phyloP scores from a whole-genome alignment of 2,797 vertebrate genomes.

The Prionace glauca region DNA sequence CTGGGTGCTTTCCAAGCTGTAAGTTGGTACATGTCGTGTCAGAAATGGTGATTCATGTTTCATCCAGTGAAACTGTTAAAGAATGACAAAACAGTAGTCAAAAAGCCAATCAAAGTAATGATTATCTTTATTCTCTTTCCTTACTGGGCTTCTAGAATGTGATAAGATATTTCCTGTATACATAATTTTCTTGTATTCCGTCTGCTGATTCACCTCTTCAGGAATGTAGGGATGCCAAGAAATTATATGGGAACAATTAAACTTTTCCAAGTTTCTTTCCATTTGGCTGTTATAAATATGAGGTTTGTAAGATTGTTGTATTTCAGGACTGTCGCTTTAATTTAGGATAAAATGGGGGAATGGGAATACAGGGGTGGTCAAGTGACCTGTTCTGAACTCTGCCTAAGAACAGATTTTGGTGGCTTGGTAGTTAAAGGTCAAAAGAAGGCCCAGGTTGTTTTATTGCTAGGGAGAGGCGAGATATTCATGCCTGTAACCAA shows the following conservation, averaged over 20 bases:
- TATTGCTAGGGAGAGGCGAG: no score
- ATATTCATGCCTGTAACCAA: no score
- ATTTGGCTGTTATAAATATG: background rate
- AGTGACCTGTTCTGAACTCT: no score
- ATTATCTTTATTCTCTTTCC: background rate
- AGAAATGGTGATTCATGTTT: background rate
- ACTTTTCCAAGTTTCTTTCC: background rate
- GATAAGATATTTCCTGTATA: background rate
- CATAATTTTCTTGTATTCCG: background rate
- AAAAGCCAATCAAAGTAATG: constrained; percentile 28
- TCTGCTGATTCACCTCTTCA: background rate
- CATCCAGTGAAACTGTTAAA: constrained; percentile 49
- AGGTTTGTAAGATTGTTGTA: background rate
- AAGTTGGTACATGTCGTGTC: constrained; percentile 39
- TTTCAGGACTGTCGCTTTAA: background rate
- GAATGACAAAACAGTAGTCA: constrained; percentile 3
- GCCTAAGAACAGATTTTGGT: no score
- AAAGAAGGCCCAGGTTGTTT: no score
- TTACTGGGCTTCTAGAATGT: background rate
- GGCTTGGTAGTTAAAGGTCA: no score
- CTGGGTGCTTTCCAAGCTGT: constrained; percentile 47
- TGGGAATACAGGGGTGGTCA: no score
- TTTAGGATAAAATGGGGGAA: background rate
- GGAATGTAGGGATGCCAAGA: background rate
- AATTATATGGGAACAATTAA: background rate